Evolutionary conservation across 2,888 invertebrate genomes (phyloP).

Genomic region (Rapana venosa): DNA sequence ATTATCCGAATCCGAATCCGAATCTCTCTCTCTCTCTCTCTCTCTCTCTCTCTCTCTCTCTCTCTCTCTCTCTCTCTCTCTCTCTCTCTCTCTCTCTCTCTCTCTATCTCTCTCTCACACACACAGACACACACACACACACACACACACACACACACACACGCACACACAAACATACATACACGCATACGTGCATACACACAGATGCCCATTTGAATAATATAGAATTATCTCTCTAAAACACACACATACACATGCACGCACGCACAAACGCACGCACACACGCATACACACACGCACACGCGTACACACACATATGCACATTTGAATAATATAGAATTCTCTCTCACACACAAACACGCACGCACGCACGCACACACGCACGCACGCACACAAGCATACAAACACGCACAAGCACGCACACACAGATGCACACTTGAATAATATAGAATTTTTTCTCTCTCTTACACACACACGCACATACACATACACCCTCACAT

Average conservation of each 20-base stretch:
- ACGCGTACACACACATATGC: neutral
- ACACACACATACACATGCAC: too few species aligned
- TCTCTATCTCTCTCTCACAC: too few species aligned
- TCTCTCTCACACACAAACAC: neutral
- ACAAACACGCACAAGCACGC: conserved; percentile 2
- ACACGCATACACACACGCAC: neutral
- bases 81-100: too few species aligned
- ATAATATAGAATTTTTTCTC: too few species aligned
- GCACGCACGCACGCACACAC: neutral
- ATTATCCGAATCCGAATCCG: too few species aligned
- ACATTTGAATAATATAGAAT: neutral
- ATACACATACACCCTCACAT: too few species aligned
- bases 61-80: too few species aligned
- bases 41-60: too few species aligned
- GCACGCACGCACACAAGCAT: neutral
- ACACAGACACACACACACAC: neutral
- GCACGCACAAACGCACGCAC: neutral
- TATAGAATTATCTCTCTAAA: too few species aligned
- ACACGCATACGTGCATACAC: neutral
- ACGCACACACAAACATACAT: neutral
- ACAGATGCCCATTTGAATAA: too few species aligned
- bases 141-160: neutral
- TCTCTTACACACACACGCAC: too few species aligned
- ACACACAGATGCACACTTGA: neutral
- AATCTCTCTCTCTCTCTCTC: too few species aligned